Evolutionary conservation across 2,113 vertebrate genomes (phyloP), one percentile per base, ranked within the genome.

Genomic region (Sorex araneus): DNA sequence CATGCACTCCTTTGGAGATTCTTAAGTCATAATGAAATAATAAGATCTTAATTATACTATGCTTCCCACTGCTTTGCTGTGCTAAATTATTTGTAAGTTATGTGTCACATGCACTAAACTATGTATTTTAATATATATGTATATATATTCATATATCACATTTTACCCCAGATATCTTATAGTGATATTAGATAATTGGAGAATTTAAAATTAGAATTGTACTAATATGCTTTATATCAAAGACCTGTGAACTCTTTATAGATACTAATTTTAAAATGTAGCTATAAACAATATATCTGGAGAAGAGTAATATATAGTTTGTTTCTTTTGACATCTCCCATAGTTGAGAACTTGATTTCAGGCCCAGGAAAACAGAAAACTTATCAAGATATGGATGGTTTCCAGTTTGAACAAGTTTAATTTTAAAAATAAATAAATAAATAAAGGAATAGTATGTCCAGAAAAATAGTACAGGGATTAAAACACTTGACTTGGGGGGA

Each of bases 51-150:
- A 40, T 19, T 27, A 63, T n/a, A 60, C 11, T 30, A 13, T 63
- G 27, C 34, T 21, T 77, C 19, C 47, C 45, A 73, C 2, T 28
- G 15, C 45, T 82, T 45, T 69, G 19, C 6, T 86, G n/a, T 89
- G 9, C 30, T 57, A 64, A 92, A 79, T 60, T 79, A 66, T 75
- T 87, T 90, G 34, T 69, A 93, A 91, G 64, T 86, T 86, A 45
- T 47, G 4, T 81, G 27, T 81, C 30, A 91, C 40, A 87, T 8
- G 19, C 5, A 66, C 18, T 79, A 77, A 88, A 88, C 16, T 5
- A 75, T 13, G 25, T 1, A 75, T 64, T 86, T 94, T 86, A 75
- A 40, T 40, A 40, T 40, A 40, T 40, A 40, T 40, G 40, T 40
- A 40, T 40, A 40, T 40, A 40, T 40, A 40, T 40, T 4, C 7